Conservation (phyloP, 2,797 vertebrate species). For the Synanceia verrucosa region DNA sequence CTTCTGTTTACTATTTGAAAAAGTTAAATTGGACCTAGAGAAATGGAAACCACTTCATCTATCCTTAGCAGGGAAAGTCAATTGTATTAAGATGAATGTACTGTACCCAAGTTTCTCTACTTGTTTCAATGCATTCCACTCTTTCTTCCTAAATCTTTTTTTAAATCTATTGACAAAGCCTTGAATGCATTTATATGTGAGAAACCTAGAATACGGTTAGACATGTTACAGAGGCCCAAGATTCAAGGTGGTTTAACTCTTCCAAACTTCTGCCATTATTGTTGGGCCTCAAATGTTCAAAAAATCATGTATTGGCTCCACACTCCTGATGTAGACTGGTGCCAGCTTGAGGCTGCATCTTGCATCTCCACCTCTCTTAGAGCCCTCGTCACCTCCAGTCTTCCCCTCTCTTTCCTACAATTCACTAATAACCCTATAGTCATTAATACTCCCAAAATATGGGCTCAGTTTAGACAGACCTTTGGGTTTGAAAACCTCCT, state of each 20-base stretch:
- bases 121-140: too few relatives aligned
- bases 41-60: too few relatives aligned
- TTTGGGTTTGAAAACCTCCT: too few relatives aligned
- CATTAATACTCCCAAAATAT: too few relatives aligned
- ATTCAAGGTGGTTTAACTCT: neutral
- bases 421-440: too few relatives aligned
- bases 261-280: neutral
- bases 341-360: neutral
- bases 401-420: too few relatives aligned
- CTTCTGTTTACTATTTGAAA: neutral
- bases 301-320: conserved; percentile 5
- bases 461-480: too few relatives aligned
- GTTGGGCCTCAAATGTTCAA: neutral
- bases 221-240: neutral
- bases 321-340: neutral
- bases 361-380: neutral
- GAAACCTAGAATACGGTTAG: neutral
- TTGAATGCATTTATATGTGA: neutral
- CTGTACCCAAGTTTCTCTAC: too few relatives aligned
- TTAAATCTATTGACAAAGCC: neutral
- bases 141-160: neutral
- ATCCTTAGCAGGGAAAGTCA: too few relatives aligned
- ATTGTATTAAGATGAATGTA: too few relatives aligned
- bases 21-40: too few relatives aligned
- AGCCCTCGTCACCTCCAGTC: neutral